A percentile compares a stretch with the other conserved stretches of the same genome.
These are phyloP conservation scores for Caradrina kadenii DNA, from an alignment of 2,888 invertebrate species.

Conservation along the genomic window DNA sequence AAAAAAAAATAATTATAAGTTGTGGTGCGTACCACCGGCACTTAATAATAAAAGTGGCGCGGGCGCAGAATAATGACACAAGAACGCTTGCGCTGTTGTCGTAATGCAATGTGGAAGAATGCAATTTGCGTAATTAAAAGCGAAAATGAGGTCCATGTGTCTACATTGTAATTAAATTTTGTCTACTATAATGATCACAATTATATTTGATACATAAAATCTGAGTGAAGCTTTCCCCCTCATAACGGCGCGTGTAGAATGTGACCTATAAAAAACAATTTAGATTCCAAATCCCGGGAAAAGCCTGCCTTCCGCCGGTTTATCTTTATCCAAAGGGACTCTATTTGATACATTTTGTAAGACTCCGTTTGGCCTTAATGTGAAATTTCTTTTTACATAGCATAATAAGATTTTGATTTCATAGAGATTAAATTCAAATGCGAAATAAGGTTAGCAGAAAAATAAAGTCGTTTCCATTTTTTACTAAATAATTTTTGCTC, in stretches of 20 bases:
- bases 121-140: conserved; percentile 64
- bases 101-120: conserved; percentile 55
- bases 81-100: conserved; percentile 42
- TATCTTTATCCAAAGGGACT: conserved; percentile 78
- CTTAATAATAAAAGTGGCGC: conserved; percentile 63
- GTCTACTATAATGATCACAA: conserved; percentile 42
- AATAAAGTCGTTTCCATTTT: conserved; percentile 33
- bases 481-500: conserved; percentile 20
- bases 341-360: conserved; percentile 75
- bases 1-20: conserved; percentile 64
- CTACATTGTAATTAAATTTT: conserved; percentile 50
- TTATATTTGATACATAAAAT: conserved; percentile 38
- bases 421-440: conserved; percentile 59
- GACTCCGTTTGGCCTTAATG: conserved; percentile 60
- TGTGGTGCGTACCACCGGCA: conserved; percentile 54
- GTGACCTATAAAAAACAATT: conserved; percentile 75
- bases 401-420: conserved; percentile 57
- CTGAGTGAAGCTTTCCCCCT: conserved; percentile 47
- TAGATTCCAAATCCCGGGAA: conserved; percentile 74
- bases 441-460: conserved; percentile 34
- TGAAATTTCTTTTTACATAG: conserved; percentile 61
- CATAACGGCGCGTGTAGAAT: conserved; percentile 54
- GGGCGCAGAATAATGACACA: conserved; percentile 52
- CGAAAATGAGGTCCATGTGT: conserved; percentile 48
- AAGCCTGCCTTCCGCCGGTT: conserved; percentile 75